A percentile compares a stretch with the other conserved stretches of the same genome.
Conservation (phyloP, 2,113 vertebrate species). For the Octodon degus region DNA sequence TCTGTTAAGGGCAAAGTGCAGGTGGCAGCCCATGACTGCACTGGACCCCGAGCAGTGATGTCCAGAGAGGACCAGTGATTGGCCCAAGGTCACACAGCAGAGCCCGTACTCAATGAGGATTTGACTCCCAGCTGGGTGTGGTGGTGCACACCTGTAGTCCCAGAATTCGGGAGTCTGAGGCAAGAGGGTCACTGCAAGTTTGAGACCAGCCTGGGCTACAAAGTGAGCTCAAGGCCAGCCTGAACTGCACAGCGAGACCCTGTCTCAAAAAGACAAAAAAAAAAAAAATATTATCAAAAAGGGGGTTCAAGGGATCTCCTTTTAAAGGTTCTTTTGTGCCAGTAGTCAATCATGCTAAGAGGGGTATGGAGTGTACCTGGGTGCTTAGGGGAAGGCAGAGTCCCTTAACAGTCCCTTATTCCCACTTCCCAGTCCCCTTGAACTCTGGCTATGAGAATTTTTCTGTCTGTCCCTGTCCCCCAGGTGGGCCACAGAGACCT, state of each 20-base stretch:
- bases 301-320: neutral
- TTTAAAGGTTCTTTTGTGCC: neutral
- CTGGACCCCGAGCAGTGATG: neutral
- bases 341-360: neutral
- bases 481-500: constrained; percentile 34
- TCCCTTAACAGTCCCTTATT: too few relatives aligned
- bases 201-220: neutral
- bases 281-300: neutral
- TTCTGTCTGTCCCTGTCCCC: neutral
- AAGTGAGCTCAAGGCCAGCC: neutral
- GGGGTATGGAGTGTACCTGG: neutral
- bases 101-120: neutral
- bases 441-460: neutral
- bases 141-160: neutral
- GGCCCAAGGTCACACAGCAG: neutral
- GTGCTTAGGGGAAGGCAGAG: neutral
- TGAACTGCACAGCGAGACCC: neutral
- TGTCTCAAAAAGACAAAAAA: neutral
- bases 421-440: neutral
- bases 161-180: neutral
- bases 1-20: neutral
- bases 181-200: neutral
- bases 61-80: neutral
- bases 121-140: neutral
- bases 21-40: neutral